Base-by-base conservation (phyloP, 2,113 vertebrate genomes). In the Hippocampus zosterae region DNA sequence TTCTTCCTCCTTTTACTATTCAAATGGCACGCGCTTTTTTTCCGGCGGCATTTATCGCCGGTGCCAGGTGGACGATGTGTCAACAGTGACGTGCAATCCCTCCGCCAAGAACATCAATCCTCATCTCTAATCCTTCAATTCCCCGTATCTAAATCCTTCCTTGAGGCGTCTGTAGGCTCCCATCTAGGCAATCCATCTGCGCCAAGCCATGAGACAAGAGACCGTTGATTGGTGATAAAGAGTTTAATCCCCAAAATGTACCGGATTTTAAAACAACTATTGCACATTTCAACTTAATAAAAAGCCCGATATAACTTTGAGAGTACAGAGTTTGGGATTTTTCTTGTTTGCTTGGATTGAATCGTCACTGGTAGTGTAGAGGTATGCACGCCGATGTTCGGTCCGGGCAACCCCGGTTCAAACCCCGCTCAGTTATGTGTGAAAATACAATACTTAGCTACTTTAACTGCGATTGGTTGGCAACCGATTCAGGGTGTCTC, bases 51-150 rank as follows among this genome's bases (percentile, higher is more conserved):
- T 66, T 70, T 72, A 62, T 56, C 29, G 76, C 76, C 10, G 19
- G 64, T n/a, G 57, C 68, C 81, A 84, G 73, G 76, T 84, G 72
- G 77, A 74, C 53, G 77, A 80, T 76, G 67, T 44, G 52, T 85
- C 78, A 74, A 69, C 67, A 66, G 66, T 66, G n/a, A 53, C 65
- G 29, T 70, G 60, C 23, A 63, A 85, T 75, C 76, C 55, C 66
- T 76, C 67, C 64, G 70, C 72, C 75, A 73, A 68, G 83, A 80
- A 76, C 27, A 2, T 84, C 72, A 73, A 56, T 84, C 76, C 57
- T 40, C 68, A 59, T 72, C 67, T 46, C 48, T 83, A 87, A 85
- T 90, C 87, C 83, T 67, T 73, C 65, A 77, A 84, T 85, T 76
- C 67, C 53, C 79, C 70, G 44, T 57, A 37, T 76, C 72, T 67